These are phyloP conservation scores for Zosterops lateralis DNA, from an alignment of 2,113 vertebrate species.

Conservation along the genomic window DNA sequence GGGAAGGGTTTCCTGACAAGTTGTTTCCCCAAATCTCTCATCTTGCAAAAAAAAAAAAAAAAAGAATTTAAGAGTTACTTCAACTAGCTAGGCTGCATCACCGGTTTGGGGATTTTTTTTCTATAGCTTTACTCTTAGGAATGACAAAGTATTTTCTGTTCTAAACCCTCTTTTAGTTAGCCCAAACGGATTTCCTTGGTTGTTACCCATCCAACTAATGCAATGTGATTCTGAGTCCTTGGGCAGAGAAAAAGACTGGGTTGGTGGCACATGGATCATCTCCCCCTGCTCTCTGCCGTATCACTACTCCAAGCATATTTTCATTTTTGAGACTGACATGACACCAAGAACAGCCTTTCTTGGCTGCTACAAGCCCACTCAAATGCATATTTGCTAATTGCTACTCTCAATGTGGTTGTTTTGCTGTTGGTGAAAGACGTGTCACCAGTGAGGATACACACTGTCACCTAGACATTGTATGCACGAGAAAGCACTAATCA, in stretches of 20 bases:
- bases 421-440: background rate
- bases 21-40: background rate
- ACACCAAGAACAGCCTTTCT: background rate
- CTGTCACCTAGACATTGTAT: background rate
- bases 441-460: background rate
- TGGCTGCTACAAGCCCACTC: background rate
- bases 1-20: background rate
- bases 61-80: background rate
- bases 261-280: background rate
- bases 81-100: background rate
- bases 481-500: background rate
- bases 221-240: background rate
- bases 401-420: background rate
- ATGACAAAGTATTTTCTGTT: background rate
- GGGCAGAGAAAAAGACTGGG: background rate
- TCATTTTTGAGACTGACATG: background rate
- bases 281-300: background rate
- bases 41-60: background rate
- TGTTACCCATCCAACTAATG: background rate
- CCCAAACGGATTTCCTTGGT: background rate
- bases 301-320: background rate
- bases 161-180: background rate
- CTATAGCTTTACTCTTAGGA: background rate
- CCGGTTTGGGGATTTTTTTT: background rate
- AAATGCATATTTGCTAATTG: background rate